phyloP scores from a whole-genome alignment of 1,140 invertebrate species.

The Eupristina koningsbergeri region DNA sequence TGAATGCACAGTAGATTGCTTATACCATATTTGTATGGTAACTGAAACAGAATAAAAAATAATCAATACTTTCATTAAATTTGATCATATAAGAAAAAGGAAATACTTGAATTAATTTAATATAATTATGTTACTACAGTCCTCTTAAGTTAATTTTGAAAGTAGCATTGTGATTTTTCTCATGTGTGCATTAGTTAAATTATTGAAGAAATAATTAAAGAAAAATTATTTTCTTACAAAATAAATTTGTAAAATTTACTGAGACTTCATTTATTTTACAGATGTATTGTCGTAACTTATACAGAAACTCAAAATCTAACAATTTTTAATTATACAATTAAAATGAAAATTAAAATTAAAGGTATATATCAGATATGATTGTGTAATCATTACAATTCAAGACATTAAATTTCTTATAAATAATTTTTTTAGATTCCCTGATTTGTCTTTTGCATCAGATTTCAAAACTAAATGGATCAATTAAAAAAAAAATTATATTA shows the following conservation, averaged over 20 bases:
- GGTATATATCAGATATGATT: no score
- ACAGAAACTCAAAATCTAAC: background rate
- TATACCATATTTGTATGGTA: background rate
- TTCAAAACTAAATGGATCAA: background rate
- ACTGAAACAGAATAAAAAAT: background rate
- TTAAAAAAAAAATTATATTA: background rate
- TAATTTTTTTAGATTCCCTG: background rate
- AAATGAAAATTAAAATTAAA: no score
- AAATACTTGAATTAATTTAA: background rate
- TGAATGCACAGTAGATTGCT: background rate
- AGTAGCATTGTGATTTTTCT: background rate
- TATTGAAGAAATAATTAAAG: no score
- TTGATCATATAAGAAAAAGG: background rate
- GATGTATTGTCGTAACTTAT: background rate
- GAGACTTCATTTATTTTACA: background rate
- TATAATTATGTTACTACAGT: background rate
- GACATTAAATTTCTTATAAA: no score
- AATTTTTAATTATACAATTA: no score
- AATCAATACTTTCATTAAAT: background rate
- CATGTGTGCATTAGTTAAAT: background rate
- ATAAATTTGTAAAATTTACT: background rate
- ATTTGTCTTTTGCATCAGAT: constrained; percentile 9
- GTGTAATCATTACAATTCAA: no score
- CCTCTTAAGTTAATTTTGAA: no score
- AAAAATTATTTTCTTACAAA: background rate